phyloP scores from a whole-genome alignment of 2,113 vertebrate species.

The Phaetusa simplex region DNA sequence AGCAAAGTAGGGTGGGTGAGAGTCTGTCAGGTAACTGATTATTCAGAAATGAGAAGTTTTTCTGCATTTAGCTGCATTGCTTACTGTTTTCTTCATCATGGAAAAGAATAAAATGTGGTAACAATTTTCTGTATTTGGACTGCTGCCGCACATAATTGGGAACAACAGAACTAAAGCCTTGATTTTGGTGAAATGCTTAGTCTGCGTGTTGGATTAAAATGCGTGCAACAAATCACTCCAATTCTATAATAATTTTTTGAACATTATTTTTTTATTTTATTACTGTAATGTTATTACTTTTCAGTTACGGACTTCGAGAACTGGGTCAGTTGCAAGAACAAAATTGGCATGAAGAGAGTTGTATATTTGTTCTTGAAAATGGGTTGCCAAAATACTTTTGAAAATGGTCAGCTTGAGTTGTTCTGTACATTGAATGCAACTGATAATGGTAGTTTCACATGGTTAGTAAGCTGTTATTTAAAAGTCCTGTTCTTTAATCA shows the following conservation, averaged over 20 bases:
- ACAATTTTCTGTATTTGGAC: slow-evolving; percentile 82
- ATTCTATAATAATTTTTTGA: slow-evolving; percentile 59
- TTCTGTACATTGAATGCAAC: background rate
- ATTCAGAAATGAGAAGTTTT: slow-evolving; percentile 53
- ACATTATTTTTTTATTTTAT: slow-evolving; percentile 55
- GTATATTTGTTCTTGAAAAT: slow-evolving; percentile 53
- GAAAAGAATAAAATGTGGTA: slow-evolving; percentile 82
- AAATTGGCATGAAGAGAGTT: slow-evolving; percentile 40
- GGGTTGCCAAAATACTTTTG: slow-evolving; percentile 38
- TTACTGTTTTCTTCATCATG: slow-evolving; percentile 73
- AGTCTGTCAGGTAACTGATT: slow-evolving; percentile 49
- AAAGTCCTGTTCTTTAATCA: slow-evolving; percentile 24
- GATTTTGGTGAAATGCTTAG: slow-evolving; percentile 67
- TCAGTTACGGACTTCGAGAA: slow-evolving; percentile 49
- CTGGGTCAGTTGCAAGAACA: slow-evolving; percentile 58
- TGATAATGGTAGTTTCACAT: background rate
- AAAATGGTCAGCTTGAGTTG: slow-evolving; percentile 13
- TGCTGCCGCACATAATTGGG: slow-evolving; percentile 73
- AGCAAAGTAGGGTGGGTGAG: background rate
- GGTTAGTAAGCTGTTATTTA: background rate
- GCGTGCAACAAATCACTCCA: slow-evolving; percentile 49
- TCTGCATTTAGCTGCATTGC: slow-evolving; percentile 72
- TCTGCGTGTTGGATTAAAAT: slow-evolving; percentile 70
- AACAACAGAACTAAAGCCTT: slow-evolving; percentile 70
- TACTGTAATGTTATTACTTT: slow-evolving; percentile 56